A percentile compares a stretch with the other conserved stretches of the same genome.
These are phyloP conservation scores for Smutsia gigantea DNA, from an alignment of 2,797 vertebrate genomes.

Conservation along the genomic window DNA sequence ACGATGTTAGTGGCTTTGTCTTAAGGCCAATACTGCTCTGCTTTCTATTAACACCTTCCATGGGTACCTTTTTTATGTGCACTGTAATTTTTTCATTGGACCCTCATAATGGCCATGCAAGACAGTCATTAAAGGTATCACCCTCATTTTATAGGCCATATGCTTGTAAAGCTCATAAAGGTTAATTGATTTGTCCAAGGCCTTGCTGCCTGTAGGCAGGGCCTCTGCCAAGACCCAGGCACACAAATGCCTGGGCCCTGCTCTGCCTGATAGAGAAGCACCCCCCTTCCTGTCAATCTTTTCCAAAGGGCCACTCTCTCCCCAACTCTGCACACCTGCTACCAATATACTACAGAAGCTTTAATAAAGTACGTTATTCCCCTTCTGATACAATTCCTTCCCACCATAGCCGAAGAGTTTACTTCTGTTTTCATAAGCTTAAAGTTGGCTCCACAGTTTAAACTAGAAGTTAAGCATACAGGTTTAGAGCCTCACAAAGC, in stretches of 20 bases:
- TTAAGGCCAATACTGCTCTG: neutral
- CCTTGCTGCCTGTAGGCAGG: neutral
- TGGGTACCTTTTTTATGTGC: neutral
- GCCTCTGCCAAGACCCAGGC: neutral
- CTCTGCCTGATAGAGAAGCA: neutral
- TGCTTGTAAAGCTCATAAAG: conserved; percentile 5
- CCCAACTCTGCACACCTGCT: neutral
- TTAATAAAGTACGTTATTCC: neutral
- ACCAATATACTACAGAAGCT: neutral
- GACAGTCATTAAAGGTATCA: neutral
- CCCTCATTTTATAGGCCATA: neutral
- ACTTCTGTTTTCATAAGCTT: neutral
- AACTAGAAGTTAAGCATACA: neutral
- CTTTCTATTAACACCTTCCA: neutral
- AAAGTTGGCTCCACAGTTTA: neutral
- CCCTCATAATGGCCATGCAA: neutral
- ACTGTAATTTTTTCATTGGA: neutral
- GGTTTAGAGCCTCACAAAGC: neutral
- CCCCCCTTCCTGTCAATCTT: neutral
- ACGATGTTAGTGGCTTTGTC: neutral
- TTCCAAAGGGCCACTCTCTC: neutral
- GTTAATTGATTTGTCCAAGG: conserved; percentile 16
- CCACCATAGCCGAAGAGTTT: neutral
- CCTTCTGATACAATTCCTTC: neutral
- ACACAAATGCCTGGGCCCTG: neutral